These are phyloP conservation scores for Atlantisia rogersi DNA, from an alignment of 2,113 vertebrate genomes.

Conservation along the genomic window DNA sequence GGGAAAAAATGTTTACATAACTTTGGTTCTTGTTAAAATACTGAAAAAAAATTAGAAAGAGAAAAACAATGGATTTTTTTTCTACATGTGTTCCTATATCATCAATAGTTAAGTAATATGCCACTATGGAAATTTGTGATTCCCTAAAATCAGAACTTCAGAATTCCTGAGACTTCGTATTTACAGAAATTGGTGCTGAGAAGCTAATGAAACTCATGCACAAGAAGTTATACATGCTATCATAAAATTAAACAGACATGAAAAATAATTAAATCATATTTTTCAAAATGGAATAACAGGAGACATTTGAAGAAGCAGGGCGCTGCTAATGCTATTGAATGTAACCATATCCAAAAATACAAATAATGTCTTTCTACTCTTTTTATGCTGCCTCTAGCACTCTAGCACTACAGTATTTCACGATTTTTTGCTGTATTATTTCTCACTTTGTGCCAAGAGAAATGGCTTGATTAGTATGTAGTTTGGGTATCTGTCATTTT, in stretches of 20 bases:
- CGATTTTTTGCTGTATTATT: conserved; percentile 9
- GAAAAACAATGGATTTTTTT: background rate
- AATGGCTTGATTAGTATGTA: background rate
- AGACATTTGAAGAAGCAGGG: background rate
- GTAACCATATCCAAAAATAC: background rate
- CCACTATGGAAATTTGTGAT: background rate
- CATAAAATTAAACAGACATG: background rate
- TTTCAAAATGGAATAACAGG: background rate
- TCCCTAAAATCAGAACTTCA: background rate
- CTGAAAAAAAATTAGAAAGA: background rate
- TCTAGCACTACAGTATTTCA: background rate
- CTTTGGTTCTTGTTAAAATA: background rate
- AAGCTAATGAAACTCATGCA: background rate
- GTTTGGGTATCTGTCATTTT: background rate
- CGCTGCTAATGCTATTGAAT: background rate
- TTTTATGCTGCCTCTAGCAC: background rate
- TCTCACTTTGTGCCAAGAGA: background rate
- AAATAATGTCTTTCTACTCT: background rate
- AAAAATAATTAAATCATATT: background rate
- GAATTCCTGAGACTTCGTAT: background rate
- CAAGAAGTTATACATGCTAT: background rate
- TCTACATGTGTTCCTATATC: background rate
- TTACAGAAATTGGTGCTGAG: background rate
- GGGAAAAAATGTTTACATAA: background rate
- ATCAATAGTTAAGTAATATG: background rate